phyloP scores from a whole-genome alignment of 1,140 invertebrate genomes.

The Mamestra configurata region DNA sequence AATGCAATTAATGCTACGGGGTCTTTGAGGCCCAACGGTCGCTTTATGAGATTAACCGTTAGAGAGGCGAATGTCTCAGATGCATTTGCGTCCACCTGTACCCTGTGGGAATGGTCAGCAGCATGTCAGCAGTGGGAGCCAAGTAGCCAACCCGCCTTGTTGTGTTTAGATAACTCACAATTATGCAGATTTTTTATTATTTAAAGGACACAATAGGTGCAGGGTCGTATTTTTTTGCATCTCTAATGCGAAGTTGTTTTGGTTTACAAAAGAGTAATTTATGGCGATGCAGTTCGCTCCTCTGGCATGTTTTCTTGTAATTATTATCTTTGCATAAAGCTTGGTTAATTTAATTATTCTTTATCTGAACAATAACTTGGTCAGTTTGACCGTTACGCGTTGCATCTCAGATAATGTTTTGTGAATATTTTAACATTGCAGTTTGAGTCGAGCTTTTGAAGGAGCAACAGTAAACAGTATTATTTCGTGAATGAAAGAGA shows the following conservation, averaged over 20 bases:
- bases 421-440: background rate
- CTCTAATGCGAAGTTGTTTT: slow-evolving; percentile 37
- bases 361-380: slow-evolving; percentile 1
- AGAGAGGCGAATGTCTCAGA: slow-evolving; percentile 64
- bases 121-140: no score
- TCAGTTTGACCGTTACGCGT: slow-evolving; percentile 39
- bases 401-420: slow-evolving; percentile 11
- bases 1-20: slow-evolving; percentile 64
- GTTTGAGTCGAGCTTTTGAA: background rate
- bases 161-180: slow-evolving; percentile 74
- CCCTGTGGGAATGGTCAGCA: slow-evolving; percentile 71
- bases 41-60: slow-evolving; percentile 70
- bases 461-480: slow-evolving; percentile 1
- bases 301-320: slow-evolving; percentile 36
- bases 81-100: slow-evolving; percentile 79
- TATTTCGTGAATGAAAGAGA: slow-evolving; percentile 17
- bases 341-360: background rate
- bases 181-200: slow-evolving; percentile 72
- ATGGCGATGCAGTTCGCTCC: slow-evolving; percentile 29
- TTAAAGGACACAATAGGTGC: slow-evolving; percentile 28
- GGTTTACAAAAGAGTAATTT: slow-evolving; percentile 44
- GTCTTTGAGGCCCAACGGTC: slow-evolving; percentile 65
- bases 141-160: slow-evolving; percentile 70
- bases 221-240: slow-evolving; percentile 66
- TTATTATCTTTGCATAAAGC: slow-evolving; percentile 22